Evolutionary conservation across 2,888 invertebrate species (phyloP), one percentile per base, ranked within the genome.

Genomic region (Linhomoeus sp.): DNA sequence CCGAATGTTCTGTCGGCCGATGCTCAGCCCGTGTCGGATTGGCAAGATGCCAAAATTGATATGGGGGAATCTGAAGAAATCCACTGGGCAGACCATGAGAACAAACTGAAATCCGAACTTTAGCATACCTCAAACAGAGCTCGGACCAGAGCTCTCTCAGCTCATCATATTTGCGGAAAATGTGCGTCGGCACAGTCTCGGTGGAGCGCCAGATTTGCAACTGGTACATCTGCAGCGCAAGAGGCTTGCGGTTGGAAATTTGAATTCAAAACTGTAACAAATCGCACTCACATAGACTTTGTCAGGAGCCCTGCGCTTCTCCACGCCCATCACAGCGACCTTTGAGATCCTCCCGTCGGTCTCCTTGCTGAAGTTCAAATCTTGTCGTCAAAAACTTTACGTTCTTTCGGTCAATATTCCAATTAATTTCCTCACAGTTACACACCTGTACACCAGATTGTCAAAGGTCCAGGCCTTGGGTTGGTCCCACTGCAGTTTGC

Each of bases 61-160:
- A 5, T 37, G 9, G 17, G 37, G 25, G 17, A 19, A 43, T 3
- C 26, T 43, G 26, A 24, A 9, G 12, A 12, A 29, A 25, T 29
- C 17, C 23, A 9, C 17, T 42, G 7, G 17, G 22, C 25, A 24
- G 20, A 25, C 12, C 14, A 43, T 5, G 19, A 26, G 17, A 19
- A 20, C 22, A 29, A 19, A 17, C 7, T 26, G 24, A 14, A n/a
- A n/a, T n/a, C n/a, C n/a, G 5, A 29, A 7, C 26, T 29, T 26
- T 9, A n/a, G 3, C 3, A 42, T 43, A 37, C 23, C 3, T 3
- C 38, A 46, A 24, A 40, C n/a, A n/a, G n/a, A n/a, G n/a, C n/a
- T n/a, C 92, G 67, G 85, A 82, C 66, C 92, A 84, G 49, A 97
- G 77, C 68, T 97, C 97, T 17, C 82, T 80, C 69, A 94, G 92